Conservation (phyloP, 2,888 invertebrate genomes). For the Drosophila formosana region DNA sequence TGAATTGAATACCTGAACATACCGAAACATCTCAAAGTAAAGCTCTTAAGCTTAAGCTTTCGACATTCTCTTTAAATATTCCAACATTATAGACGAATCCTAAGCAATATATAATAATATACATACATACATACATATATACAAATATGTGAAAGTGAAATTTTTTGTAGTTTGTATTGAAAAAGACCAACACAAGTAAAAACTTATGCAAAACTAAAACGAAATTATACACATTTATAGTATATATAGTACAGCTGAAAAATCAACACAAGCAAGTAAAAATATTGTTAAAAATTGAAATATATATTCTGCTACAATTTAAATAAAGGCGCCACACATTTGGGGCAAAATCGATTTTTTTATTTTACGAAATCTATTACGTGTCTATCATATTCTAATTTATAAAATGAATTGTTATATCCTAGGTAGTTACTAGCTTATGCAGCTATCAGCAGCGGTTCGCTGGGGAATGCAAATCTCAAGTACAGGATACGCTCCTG, state of each 20-base stretch:
- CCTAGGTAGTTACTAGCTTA: constrained; percentile 48
- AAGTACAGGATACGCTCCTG: constrained; percentile 25
- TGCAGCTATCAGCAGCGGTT: constrained; percentile 31
- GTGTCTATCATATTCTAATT: neutral
- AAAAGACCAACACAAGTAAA: constrained; percentile 43
- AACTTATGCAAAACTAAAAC: constrained; percentile 27
- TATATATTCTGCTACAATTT: constrained; percentile 74
- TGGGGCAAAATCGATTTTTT: constrained; percentile 33
- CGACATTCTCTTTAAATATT: neutral
- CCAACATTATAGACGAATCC: neutral
- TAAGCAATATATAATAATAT: constrained; percentile 8
- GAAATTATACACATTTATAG: constrained; percentile 29
- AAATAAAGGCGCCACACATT: constrained; percentile 58
- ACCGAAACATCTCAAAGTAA: constrained; percentile 28
- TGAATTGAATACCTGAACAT: constrained; percentile 55
- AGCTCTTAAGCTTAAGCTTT: constrained; percentile 3
- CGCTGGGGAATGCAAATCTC: constrained; percentile 40
- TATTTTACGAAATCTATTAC: constrained; percentile 29
- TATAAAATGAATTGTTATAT: neutral
- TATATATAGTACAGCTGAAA: constrained; percentile 44
- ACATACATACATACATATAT: neutral
- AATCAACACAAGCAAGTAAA: constrained; percentile 22
- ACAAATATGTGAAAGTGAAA: constrained; percentile 19
- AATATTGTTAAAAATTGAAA: constrained; percentile 53
- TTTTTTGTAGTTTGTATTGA: constrained; percentile 15